phyloP scores from a whole-genome alignment of 1,140 invertebrate species.

The Atopsyche davidsoni region DNA sequence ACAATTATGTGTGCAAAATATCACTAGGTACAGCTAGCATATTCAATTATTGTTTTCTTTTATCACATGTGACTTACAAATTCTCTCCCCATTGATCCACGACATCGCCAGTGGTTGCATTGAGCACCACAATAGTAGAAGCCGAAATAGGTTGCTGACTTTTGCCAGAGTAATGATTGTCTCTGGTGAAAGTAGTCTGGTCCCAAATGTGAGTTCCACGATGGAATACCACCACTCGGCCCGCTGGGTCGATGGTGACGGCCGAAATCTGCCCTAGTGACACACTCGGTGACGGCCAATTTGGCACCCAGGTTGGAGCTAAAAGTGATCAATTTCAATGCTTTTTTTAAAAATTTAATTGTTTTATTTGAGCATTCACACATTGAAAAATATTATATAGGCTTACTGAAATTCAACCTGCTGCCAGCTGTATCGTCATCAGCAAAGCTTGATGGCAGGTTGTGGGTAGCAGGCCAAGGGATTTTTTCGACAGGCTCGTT shows the following conservation, averaged over 20 bases:
- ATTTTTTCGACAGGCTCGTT: conserved; percentile 14
- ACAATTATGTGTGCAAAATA: conserved; percentile 24
- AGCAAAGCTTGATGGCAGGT: conserved; percentile 13
- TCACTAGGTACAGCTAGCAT: background rate
- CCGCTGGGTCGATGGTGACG: conserved; percentile 65
- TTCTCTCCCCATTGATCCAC: conserved; percentile 74
- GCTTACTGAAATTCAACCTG: conserved; percentile 24
- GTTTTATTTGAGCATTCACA: background rate
- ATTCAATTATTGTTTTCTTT: background rate
- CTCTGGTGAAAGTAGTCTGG: conserved; percentile 54
- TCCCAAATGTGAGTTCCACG: conserved; percentile 71
- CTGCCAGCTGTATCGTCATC: conserved; percentile 17
- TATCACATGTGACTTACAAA: conserved; percentile 54
- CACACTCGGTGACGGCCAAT: conserved; percentile 51
- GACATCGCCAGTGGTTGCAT: conserved; percentile 61
- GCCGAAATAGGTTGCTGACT: conserved; percentile 63
- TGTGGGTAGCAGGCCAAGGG: conserved; percentile 18
- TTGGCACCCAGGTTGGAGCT: conserved; percentile 40
- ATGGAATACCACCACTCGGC: conserved; percentile 80
- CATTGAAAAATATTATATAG: background rate
- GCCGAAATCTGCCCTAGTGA: conserved; percentile 74
- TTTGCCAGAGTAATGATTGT: conserved; percentile 54
- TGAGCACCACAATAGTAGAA: conserved; percentile 69
- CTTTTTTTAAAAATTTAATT: background rate
- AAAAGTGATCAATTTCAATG: background rate